Percentiles rank a stretch among this genome's conserved stretches.
Conservation (phyloP, 2,888 invertebrate species). For the Agriopis aurantiaria region DNA sequence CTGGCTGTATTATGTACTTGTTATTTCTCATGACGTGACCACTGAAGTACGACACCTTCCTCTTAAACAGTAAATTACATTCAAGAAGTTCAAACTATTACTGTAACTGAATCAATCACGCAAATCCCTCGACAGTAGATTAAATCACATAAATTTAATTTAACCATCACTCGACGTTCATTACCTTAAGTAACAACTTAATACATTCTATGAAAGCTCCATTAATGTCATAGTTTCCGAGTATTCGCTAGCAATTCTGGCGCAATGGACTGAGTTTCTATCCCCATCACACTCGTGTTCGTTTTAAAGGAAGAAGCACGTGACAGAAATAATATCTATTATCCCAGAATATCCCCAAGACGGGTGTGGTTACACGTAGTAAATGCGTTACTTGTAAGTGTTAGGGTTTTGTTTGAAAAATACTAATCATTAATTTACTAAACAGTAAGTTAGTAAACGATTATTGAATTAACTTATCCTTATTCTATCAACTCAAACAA, state of each 20-base stretch:
- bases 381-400: background rate
- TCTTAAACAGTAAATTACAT: constrained; percentile 1
- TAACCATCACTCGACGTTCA: constrained; percentile 48
- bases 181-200: constrained; percentile 36
- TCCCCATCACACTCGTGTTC: background rate
- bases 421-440: no score
- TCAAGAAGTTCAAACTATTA: constrained; percentile 17
- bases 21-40: background rate
- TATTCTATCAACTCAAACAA: no score
- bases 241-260: background rate
- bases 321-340: background rate
- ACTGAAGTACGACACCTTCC: background rate
- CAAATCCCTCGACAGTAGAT: constrained; percentile 12
- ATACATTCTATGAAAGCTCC: constrained; percentile 38
- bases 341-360: background rate
- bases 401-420: no score
- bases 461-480: no score
- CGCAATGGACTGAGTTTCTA: constrained; percentile 23
- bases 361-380: background rate
- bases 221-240: constrained; percentile 41
- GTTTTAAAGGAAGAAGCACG: background rate
- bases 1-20: no score
- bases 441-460: no score
- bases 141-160: constrained; percentile 24
- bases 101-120: constrained; percentile 22